Evolutionary conservation across 2,113 vertebrate species (phyloP).

Genomic region (Ictidomys tridecemlineatus): DNA sequence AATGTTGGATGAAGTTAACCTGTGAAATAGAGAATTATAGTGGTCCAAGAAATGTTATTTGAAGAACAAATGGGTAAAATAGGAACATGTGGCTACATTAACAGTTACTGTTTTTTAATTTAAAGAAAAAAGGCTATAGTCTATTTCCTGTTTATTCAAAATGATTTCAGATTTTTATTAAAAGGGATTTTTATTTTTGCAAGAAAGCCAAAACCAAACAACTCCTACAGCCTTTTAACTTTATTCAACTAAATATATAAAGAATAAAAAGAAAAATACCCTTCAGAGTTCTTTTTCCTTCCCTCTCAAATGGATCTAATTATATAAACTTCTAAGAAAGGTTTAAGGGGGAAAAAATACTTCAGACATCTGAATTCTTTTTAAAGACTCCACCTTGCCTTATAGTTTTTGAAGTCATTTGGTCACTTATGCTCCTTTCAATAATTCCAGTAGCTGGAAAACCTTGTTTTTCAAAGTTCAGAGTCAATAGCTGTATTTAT

Average conservation of each 20-base stretch:
- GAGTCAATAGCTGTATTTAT: conserved; percentile 74
- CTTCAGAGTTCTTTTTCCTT: conserved; percentile 26
- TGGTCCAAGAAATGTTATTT: background rate
- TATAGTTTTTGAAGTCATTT: conserved; percentile 77
- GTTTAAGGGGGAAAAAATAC: background rate
- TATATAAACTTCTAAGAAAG: conserved; percentile 72
- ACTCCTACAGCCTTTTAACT: conserved; percentile 28
- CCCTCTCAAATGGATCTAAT: background rate
- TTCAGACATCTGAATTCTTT: conserved; percentile 63
- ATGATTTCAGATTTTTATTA: conserved; percentile 65
- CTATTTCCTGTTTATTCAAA: conserved; percentile 70
- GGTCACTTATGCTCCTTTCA: conserved; percentile 59
- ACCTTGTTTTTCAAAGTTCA: conserved; percentile 70
- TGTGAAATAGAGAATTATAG: background rate
- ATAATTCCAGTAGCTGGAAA: conserved; percentile 75
- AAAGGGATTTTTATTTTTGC: conserved; percentile 65
- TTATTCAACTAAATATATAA: conserved; percentile 43
- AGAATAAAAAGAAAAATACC: conserved; percentile 53
- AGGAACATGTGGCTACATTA: background rate
- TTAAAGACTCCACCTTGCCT: conserved; percentile 55
- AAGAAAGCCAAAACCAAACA: conserved; percentile 64
- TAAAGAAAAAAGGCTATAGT: background rate
- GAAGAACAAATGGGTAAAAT: background rate
- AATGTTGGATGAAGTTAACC: conserved; percentile 14
- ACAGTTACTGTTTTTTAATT: background rate